Percentiles rank a stretch among this genome's conserved stretches.
Conservation (phyloP, 2,113 vertebrate genomes). For the Atlantisia rogersi region DNA sequence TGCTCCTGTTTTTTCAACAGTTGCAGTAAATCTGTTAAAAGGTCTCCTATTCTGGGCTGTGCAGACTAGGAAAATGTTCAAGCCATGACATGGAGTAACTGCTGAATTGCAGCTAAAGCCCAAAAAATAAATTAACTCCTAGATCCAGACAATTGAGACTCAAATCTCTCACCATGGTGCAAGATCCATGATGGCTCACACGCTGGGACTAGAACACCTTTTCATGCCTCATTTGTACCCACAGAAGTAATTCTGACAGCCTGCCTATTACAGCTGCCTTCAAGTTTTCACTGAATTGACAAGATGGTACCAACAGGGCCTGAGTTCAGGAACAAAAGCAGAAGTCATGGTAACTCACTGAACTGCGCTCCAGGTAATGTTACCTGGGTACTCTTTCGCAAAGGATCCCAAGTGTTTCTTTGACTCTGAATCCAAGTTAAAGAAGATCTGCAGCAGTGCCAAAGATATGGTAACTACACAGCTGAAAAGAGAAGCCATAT, state of each 20-base stretch:
- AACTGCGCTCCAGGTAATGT: fast-evolving
- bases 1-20: neutral
- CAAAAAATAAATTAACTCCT: neutral
- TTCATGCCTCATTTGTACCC: neutral
- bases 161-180: neutral
- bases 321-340: neutral
- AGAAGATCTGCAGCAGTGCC: neutral
- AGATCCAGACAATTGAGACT: neutral
- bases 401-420: neutral
- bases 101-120: neutral
- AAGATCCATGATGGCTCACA: neutral
- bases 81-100: neutral
- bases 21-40: neutral
- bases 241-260: neutral
- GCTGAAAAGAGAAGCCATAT: neutral
- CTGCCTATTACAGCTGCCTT: neutral
- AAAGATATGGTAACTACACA: neutral
- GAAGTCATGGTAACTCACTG: neutral
- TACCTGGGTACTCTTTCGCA: neutral
- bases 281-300: neutral
- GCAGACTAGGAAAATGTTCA: neutral
- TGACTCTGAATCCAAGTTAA: neutral
- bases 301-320: neutral
- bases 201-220: neutral
- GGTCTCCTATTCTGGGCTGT: neutral